Base-by-base conservation (phyloP, 2,888 invertebrate species). In the Rhodophaea formosa region DNA sequence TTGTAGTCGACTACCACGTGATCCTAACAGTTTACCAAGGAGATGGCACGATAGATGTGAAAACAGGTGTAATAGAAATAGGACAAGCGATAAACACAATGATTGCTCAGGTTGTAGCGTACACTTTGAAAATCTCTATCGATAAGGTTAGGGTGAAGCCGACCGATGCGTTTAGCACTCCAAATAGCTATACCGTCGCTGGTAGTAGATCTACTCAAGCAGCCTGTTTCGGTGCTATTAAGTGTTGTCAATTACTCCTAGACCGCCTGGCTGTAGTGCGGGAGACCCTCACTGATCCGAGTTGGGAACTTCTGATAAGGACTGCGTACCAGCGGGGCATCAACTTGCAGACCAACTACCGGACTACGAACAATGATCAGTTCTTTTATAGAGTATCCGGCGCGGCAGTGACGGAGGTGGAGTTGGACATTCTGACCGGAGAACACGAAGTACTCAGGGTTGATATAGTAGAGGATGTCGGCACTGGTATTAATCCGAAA, bases 11-110 rank as follows among this genome's bases (percentile, higher is more conserved):
- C 53, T 94, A 84, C 60, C 88, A 93, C 54, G 93, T 94, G 0
- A 86, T 93, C 16, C 88, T 96, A n/a, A 91, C 94, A 0, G 93
- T 97, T 58, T 96, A 94, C 71, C 94, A 94, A 17, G 92, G 92
- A 1, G 95, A 96, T 76, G 96, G 94, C 0, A 93, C 94, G 0
- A 95, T 97, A 0, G 91, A 94, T 0, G 85, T 97, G 7, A 85
- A 93, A 1, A 96, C 96, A 67, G 95, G 94, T 12, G 96, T 95
- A 1, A 87, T 95, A 30, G 96, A 96, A 87, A 93, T 95, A 74
- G 97, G 97, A 0, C 97, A 97, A 86, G 97, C 97, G 7, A 92
- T 96, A 49, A 86, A 96, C 65, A 96, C 96, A 1, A 87, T 94
- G 93, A 92, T 94, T 0, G 92, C 93, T 5, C 95, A 95, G 87